Evolutionary conservation across 2,797 vertebrate species (phyloP).

Genomic region (Eutrigla gurnardus): DNA sequence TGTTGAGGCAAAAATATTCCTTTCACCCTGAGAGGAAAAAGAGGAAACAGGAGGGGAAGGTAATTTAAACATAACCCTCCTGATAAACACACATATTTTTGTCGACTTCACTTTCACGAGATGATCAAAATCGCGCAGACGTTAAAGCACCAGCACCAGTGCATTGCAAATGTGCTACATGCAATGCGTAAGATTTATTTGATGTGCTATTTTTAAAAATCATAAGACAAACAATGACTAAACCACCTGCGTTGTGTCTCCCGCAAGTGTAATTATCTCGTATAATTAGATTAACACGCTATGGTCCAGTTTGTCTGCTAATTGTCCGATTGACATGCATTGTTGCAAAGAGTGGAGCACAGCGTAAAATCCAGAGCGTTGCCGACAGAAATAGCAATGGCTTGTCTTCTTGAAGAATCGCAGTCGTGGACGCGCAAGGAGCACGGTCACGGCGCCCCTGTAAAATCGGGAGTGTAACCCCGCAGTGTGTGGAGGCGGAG

Average conservation of each 20-base stretch:
- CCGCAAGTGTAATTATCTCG: not conserved
- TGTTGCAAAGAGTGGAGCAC: conserved; percentile 11
- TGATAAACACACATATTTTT: conserved; percentile 30
- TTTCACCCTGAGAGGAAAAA: conserved; percentile 23
- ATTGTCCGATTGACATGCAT: not conserved
- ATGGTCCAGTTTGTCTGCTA: not conserved
- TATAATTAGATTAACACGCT: not conserved
- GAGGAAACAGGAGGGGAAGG: conserved; percentile 44
- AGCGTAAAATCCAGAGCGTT: conserved; percentile 27
- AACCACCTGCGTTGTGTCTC: not conserved
- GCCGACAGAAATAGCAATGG: conserved; percentile 45
- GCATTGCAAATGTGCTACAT: not conserved
- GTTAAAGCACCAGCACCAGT: not conserved
- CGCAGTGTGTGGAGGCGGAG: conserved; percentile 86
- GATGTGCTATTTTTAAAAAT: not conserved
- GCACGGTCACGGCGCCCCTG: conserved; percentile 88
- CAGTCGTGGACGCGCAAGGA: conserved; percentile 66
- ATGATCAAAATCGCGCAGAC: conserved; percentile 12
- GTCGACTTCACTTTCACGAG: conserved; percentile 15
- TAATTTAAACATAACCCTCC: conserved; percentile 51
- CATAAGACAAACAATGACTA: not conserved
- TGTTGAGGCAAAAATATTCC: not conserved
- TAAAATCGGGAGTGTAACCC: conserved; percentile 87
- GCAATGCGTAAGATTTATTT: conserved; percentile 1
- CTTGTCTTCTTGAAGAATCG: conserved; percentile 17